A percentile compares a stretch with the other conserved stretches of the same genome.
Evolutionary conservation across 2,888 invertebrate species (phyloP).

Genomic region (Galerucella pusilla): DNA sequence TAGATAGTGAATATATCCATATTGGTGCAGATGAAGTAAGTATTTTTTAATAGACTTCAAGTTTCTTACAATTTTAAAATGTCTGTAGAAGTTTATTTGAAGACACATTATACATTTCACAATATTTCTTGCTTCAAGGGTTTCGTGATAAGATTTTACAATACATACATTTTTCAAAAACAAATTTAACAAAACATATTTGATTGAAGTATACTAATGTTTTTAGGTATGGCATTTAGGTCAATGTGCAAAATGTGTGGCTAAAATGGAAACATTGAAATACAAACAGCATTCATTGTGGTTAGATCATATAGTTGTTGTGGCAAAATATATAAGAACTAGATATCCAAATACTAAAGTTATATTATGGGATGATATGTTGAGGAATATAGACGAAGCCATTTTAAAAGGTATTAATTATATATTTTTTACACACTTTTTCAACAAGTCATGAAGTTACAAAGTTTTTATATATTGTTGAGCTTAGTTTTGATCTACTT

Average conservation of each 20-base stretch:
- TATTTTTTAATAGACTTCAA: background rate
- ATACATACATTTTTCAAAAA: no score
- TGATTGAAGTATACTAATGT: background rate
- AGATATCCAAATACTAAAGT: conserved; percentile 72
- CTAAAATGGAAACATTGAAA: conserved; percentile 65
- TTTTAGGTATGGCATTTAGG: conserved; percentile 79
- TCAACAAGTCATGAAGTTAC: no score
- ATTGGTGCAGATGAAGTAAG: conserved; percentile 84
- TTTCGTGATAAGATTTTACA: no score
- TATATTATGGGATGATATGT: conserved; percentile 92
- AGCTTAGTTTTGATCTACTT: no score
- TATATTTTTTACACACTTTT: background rate
- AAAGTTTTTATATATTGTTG: no score
- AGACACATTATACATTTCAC: no score
- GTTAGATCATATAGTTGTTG: conserved; percentile 74
- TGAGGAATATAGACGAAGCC: conserved; percentile 71
- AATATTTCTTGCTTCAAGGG: no score
- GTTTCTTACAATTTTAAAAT: no score
- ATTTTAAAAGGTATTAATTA: conserved; percentile 68
- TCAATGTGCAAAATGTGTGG: conserved; percentile 70
- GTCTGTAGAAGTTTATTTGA: no score
- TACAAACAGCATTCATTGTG: conserved; percentile 71
- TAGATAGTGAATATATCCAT: conserved; percentile 75
- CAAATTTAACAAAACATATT: no score
- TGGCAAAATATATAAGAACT: conserved; percentile 72